Base-by-base conservation (phyloP, 2,113 vertebrate species). In the Cebus imitator region DNA sequence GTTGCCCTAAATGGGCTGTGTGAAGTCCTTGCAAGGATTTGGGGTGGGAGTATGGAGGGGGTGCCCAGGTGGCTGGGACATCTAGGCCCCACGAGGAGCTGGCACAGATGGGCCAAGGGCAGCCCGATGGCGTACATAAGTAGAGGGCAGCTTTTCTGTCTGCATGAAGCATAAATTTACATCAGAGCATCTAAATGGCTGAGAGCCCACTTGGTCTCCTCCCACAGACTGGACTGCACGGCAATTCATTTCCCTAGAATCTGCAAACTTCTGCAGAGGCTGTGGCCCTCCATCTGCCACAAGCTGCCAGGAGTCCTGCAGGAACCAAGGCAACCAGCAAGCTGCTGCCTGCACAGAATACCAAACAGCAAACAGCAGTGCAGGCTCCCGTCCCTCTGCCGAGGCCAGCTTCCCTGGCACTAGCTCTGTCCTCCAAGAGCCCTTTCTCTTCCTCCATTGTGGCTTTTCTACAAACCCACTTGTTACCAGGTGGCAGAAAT, bases 401-500 rank as follows among this genome's bases (percentile, higher is more conserved):
- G 1, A 45, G 78, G 82, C 78, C 1, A 0, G 6, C 83, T 58
- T 50, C 48, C 72, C 68, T 4, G 92, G 80, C 45, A n/a, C n/a
- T 48, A 27, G 68, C 78, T 43, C 81, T 14, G 17, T 58, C 91
- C 89, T 87, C 83, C 81, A 45, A 92, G 90, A 87, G 92, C 72
- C 92, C 70, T 94, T 97, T 84, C 75, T 92, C 23, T 84, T 81
- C 14, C 0, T 43, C 73, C 0, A 0, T 14, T 70, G 55, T 82
- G 27, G 61, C 83, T 96, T 94, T 93, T 58, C 91, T 94, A 75
- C 82, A 96, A 92, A 35, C 58, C 79, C 90, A 58, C 95, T 96
- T 91, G 88, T 96, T 98, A 94, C 92, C 88, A 93, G 30, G 79
- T 95, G 95, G 92, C 78, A 68, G 14, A 68, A 30, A 96, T 91